Evolutionary conservation across 2,888 invertebrate species (phyloP), one percentile per base, ranked within the genome.

Genomic region (Campoplex capitator): DNA sequence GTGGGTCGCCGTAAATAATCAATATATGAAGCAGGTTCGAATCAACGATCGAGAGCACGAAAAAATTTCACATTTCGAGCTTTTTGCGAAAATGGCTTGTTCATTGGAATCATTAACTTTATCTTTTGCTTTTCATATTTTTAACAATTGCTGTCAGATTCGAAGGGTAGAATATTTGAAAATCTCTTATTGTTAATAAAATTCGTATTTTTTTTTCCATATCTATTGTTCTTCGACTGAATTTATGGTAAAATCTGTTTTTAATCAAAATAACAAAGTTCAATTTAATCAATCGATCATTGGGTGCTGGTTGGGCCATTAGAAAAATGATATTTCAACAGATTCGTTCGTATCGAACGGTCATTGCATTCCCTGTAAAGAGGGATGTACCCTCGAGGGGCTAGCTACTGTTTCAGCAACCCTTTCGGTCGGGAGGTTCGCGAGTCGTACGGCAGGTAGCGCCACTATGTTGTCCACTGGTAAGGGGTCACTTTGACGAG

Each of bases 361-460:
- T 89, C 84, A 84, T 84, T 75, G 18, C 68, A 58, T 23, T 84
- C 18, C 78, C 84, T 68, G 83, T 68, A 81, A 74, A 78, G 9
- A 9, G n/a, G 54, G 16, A 45, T 74, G 77, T 87, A 87, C 86
- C 86, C 32, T 74, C 84, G 6, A 68, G 73, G 62, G 32, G 58
- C 48, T 77, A 23, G 68, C 56, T 48, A 71, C 76, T 54, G 75
- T 74, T 81, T 80, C 80, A 28, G 32, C 91, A 94, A 94, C 94
- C 93, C 93, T 93, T 93, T 93, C 91, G 91, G 67, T 78, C 56
- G 86, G 82, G 81, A 91, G 91, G 93, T 94, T 94, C 93, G 78
- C 23, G 48, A 58, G 13, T 71, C 80, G 68, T 65, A 83, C 77
- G 91, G 92, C 89, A 94, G 94, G 90, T 94, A 90, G 93, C 94